These are phyloP conservation scores for Gracilinanus agilis DNA, from an alignment of 2,113 vertebrate species.

Conservation along the genomic window DNA sequence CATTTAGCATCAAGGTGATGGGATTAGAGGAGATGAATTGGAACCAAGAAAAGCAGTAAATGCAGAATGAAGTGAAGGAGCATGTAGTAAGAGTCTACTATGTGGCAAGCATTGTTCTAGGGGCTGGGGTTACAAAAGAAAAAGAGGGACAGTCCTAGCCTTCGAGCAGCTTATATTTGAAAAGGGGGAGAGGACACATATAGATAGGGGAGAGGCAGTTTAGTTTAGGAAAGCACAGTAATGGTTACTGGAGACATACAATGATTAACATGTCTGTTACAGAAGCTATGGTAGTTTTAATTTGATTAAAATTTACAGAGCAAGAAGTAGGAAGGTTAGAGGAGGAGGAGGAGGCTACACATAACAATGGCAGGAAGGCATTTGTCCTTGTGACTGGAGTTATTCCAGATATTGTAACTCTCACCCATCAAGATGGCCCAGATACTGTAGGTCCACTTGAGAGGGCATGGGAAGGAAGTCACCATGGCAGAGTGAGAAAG, in stretches of 20 bases:
- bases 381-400: neutral
- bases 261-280: neutral
- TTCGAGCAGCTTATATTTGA: neutral
- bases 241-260: neutral
- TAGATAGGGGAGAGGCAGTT: neutral
- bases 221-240: neutral
- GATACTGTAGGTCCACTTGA: neutral
- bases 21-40: neutral
- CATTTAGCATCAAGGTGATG: no score
- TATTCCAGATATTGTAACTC: neutral
- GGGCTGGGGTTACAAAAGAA: neutral
- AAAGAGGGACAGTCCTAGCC: neutral
- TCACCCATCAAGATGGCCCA: neutral
- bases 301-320: neutral
- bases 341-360: neutral
- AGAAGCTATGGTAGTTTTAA: neutral
- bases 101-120: no score
- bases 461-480: neutral
- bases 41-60: neutral
- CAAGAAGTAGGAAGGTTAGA: neutral
- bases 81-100: neutral
- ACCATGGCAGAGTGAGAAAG: neutral
- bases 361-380: neutral
- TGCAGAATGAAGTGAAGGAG: neutral
- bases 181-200: neutral